Evolutionary conservation across 2,797 vertebrate species (phyloP), one percentile per base, ranked within the genome.

Genomic region (Nothura maculosa): DNA sequence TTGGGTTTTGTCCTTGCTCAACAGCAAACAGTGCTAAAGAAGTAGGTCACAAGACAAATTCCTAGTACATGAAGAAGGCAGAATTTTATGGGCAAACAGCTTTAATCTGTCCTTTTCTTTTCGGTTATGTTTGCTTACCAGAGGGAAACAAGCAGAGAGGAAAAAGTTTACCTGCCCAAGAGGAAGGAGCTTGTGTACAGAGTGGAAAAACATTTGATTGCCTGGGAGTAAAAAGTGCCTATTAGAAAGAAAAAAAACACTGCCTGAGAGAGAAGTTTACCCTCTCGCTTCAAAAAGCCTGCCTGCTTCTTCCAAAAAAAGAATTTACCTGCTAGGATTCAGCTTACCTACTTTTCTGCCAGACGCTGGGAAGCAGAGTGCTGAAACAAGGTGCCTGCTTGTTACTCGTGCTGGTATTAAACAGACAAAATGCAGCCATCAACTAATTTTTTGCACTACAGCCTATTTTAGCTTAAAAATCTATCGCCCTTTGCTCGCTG

Each of bases 1-100:
- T 76, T 90, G 76, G 50, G 79, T 85, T 94, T 96, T 95, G 93
- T 95, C 89, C 90, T 85, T 91, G 79, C 80, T 92, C 93, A 93
- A 94, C 38, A 90, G 92, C 85, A 94, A 94, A 85, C 52, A 73
- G 66, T 58, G 77, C 43, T 91, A 91, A 94, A 87, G 89, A 91
- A 95, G 57, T 67, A 85, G 89, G 93, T 85, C 86, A 92, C 72
- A 78, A 92, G 72, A 78, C 48, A 73, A 82, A 87, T 81, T 93
- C 74, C 78, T 79, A 82, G 52, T 48, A 25, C 34, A 78, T 45
- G 76, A 87, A 92, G 36, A 77, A 3, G 15, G 50, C 38, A 76
- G 81, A 92, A 77, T 81, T 90, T 95, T 94, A 90, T 28, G 69
- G 67, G 85, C 85, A 94, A 90, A 90, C 68, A 68, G 70, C 76